phyloP scores from a whole-genome alignment of 2,113 vertebrate species.

The Chloebia gouldiae region DNA sequence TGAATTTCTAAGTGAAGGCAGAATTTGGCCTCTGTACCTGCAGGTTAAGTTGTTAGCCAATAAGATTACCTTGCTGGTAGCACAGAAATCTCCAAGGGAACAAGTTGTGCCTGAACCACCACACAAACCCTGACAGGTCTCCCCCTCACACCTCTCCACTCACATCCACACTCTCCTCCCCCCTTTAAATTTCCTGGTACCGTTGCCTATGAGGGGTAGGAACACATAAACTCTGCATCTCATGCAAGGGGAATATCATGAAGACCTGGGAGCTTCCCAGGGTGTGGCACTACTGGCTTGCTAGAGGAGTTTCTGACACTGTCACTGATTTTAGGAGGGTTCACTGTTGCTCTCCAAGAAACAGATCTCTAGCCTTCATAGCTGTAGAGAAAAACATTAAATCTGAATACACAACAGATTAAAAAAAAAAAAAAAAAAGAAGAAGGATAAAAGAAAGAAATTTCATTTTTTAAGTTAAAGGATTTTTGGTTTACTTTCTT shows the following conservation, averaged over 20 bases:
- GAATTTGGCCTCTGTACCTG: background rate
- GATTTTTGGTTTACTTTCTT: background rate
- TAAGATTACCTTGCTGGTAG: background rate
- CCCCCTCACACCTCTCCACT: background rate
- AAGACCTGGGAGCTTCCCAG: background rate
- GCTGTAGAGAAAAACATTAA: background rate
- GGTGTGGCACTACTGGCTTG: background rate
- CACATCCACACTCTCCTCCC: background rate
- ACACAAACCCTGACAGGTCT: background rate
- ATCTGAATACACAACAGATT: background rate
- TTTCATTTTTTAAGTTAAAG: background rate
- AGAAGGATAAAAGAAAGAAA: background rate
- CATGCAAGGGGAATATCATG: fast-evolving
- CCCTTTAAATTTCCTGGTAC: background rate
- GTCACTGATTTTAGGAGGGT: background rate
- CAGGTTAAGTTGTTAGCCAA: background rate
- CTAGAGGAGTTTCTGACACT: background rate
- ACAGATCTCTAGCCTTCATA: background rate
- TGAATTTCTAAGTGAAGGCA: background rate
- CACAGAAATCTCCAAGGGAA: background rate
- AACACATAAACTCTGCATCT: background rate
- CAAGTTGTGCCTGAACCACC: background rate
- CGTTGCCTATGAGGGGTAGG: background rate
- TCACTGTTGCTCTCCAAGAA: background rate
- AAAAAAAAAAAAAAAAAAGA: too few relatives aligned